Evolutionary conservation across 2,888 invertebrate genomes (phyloP).

Genomic region (Drosophila merina): DNA sequence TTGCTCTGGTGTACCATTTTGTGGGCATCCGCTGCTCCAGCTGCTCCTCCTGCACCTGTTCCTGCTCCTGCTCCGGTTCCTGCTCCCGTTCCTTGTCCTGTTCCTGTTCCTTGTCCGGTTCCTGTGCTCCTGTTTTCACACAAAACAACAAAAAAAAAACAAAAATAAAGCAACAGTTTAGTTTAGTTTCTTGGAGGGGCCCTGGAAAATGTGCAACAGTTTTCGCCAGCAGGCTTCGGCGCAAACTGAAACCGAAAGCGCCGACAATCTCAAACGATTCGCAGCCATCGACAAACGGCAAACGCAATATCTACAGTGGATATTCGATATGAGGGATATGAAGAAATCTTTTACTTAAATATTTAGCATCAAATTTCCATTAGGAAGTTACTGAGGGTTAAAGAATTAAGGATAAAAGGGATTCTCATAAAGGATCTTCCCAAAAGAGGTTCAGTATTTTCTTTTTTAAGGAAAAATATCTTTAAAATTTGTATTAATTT

Average conservation of each 20-base stretch:
- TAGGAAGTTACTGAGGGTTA: no score
- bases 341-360: background rate
- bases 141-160: conserved; percentile 5
- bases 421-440: no score
- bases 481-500: no score
- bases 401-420: no score
- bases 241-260: conserved; percentile 53
- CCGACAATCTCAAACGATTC: conserved; percentile 31
- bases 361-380: no score
- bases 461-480: no score
- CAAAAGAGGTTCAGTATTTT: no score
- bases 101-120: conserved; percentile 27
- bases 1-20: conserved; percentile 82
- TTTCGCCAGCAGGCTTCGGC: conserved; percentile 46
- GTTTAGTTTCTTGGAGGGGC: background rate
- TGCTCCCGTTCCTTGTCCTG: background rate
- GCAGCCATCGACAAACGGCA: conserved; percentile 11
- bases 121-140: conserved; percentile 8
- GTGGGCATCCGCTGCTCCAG: conserved; percentile 74
- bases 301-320: background rate
- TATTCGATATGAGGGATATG: background rate
- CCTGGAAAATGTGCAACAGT: conserved; percentile 65
- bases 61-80: conserved; percentile 28
- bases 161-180: conserved; percentile 47
- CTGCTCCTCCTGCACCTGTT: conserved; percentile 3